Evolutionary conservation across 1,140 invertebrate species (phyloP), one percentile per base, ranked within the genome.

Genomic region (Achatina immaculata): DNA sequence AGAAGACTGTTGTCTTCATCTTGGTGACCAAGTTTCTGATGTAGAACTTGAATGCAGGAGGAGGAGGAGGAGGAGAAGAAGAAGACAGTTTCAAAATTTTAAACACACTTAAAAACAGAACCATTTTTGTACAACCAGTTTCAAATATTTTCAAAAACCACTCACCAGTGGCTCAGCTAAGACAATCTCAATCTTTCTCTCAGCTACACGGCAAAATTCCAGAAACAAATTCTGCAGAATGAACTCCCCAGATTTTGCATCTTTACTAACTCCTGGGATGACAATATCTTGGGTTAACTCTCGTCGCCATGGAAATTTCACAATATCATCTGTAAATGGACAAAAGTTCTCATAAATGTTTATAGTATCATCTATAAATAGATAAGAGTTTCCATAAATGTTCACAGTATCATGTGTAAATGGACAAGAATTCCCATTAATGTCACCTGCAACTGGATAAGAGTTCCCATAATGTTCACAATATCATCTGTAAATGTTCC

Each of bases 151-250:
- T n/a, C n/a, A n/a, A n/a, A 38, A 51, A 14, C 45, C 31, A 75
- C 58, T 90, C 93, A 96, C 96, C 88, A 95, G 92, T 83, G 95
- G 94, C 92, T 99, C 98, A 78, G 95, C 93, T 94, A 99, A 96
- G 11, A 99, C 96, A 85, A 94, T 93, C 90, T 99, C 97, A 92
- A 99, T 98, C 92, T 99, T 99, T 88, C 95, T 95, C 85, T 98
- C 97, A 3, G 96, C 96, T 86, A 97, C 95, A 0, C 95, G 92
- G 3, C 97, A 98, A 88, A 98, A 99, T 89, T 99, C 97, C 1
- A 96, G 94, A 89, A 99, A 99, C 0, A 99, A 93, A 48, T 95
- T 96, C 68, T 96, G 93, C 95, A 99, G 97, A 0, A 99, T 96
- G 93, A 96, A 98, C 90, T 99, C 97, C 31, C 97, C 97, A 40